Evolutionary conservation across 2,113 vertebrate genomes (phyloP).

Genomic region (Ctenomys sociabilis): DNA sequence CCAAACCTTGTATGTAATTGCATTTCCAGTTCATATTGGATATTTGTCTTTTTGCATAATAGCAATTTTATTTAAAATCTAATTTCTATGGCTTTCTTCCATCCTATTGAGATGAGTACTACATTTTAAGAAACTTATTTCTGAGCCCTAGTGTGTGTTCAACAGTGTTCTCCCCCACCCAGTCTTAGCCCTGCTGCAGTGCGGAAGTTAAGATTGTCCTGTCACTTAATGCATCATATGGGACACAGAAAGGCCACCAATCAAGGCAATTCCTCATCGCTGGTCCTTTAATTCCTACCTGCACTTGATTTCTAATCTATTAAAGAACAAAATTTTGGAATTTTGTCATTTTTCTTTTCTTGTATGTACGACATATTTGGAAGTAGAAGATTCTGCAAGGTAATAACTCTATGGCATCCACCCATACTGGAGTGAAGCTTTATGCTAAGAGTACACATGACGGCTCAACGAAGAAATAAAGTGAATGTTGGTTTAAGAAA

Average conservation of each 20-base stretch:
- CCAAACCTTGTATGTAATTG: neutral
- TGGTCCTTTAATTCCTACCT: neutral
- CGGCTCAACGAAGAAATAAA: neutral
- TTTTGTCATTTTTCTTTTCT: neutral
- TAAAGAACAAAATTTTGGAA: neutral
- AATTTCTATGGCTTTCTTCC: constrained; percentile 46
- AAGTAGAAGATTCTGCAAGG: neutral
- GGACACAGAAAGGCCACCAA: neutral
- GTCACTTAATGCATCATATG: too few relatives aligned
- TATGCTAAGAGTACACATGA: neutral
- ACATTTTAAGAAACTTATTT: constrained; percentile 40
- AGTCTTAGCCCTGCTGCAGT: neutral
- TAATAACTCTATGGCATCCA: neutral
- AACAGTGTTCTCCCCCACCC: neutral
- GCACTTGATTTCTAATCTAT: neutral
- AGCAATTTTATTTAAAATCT: constrained; percentile 22
- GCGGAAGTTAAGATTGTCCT: neutral
- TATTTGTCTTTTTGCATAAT: constrained; percentile 43
- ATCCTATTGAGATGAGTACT: neutral
- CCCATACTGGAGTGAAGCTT: neutral
- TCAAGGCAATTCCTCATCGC: neutral
- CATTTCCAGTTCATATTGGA: neutral
- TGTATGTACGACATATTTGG: neutral
- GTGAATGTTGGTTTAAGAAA: neutral
- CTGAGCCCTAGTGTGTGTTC: neutral